Conservation (phyloP, 1,140 invertebrate genomes). For the Periplaneta americana region DNA sequence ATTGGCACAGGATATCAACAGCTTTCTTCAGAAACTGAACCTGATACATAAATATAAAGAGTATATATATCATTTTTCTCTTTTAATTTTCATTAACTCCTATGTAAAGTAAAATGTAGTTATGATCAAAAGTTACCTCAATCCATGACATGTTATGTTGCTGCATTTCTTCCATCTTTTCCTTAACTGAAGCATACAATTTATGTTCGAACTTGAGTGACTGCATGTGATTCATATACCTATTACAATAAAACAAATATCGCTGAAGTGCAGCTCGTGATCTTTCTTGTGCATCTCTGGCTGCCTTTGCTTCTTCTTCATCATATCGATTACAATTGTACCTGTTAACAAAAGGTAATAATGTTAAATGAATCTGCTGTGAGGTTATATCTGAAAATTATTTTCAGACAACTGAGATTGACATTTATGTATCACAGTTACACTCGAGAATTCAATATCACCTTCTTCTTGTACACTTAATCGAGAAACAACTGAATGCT, state of each 20-base stretch:
- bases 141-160: conserved; percentile 99
- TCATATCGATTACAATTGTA: conserved; percentile 98
- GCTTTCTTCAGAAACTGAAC: conserved; percentile 97
- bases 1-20: conserved; percentile 95
- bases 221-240: conserved; percentile 99
- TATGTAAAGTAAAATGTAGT: not conserved
- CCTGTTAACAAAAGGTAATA: no score
- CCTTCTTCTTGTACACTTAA: no score
- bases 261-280: conserved; percentile 86
- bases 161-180: conserved; percentile 99
- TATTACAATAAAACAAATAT: conserved; percentile 98
- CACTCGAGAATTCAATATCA: no score
- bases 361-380: no score
- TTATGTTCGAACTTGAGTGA: conserved; percentile 97
- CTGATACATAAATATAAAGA: conserved; percentile 38
- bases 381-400: no score
- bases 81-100: not conserved
- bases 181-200: conserved; percentile 87
- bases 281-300: conserved; percentile 91
- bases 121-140: conserved; percentile 60
- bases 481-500: no score
- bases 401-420: no score
- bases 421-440: no score
- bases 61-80: not conserved
- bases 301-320: conserved; percentile 94